Base-by-base conservation (phyloP, 1,140 invertebrate species). In the Drosophila ohnishii region DNA sequence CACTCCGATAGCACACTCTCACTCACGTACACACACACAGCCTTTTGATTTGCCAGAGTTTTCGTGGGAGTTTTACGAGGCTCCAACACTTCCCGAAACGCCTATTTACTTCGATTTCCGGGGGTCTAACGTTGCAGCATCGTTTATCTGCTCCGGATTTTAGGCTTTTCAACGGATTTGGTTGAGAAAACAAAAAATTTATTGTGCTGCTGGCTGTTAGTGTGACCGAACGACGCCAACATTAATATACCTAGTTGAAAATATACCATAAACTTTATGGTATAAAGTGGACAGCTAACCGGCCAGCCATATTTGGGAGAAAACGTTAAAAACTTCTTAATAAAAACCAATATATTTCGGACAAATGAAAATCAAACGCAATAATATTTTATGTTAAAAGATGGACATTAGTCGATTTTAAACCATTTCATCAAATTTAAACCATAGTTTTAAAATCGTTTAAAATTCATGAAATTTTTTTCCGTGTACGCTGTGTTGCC, bases 161-260 rank as follows among this genome's bases (percentile, higher is more conserved):
- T 19, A 34, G 30, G 69, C 6, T 50, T 59, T 72, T 71, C 34
- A 25, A 44, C 32, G 22, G 37, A 37, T 44, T 69, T 64, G 30
- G 30, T 25, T 53, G 42, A 71, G 51, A 71, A 71, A 71, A 71
- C 67, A 71, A 71, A 56, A 65, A 71, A 71, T 59, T 70, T 70
- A 71, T 71, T 71, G 65, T 50, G 67, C 67, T 66, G 66, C 66
- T 67, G 64, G 64, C 64, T 48, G 34, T 11, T 19, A 51, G 59
- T 32, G 45, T 48, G 40, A 32, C 57, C 57, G 9, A 10, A 14
- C 51, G 13, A 13, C 11, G 32, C 19, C 13, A 53, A 22, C 13
- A 14, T 22, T 2, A 5, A 48, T 32, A 22, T 22, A 47, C 13
- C 13, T 4, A 5, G 7, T 9, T 35, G 13, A 8, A 32, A 59